Percentiles rank a stretch among this genome's conserved stretches.
phyloP scores from a whole-genome alignment of 2,797 vertebrate genomes.

The Heliangelus exortis region DNA sequence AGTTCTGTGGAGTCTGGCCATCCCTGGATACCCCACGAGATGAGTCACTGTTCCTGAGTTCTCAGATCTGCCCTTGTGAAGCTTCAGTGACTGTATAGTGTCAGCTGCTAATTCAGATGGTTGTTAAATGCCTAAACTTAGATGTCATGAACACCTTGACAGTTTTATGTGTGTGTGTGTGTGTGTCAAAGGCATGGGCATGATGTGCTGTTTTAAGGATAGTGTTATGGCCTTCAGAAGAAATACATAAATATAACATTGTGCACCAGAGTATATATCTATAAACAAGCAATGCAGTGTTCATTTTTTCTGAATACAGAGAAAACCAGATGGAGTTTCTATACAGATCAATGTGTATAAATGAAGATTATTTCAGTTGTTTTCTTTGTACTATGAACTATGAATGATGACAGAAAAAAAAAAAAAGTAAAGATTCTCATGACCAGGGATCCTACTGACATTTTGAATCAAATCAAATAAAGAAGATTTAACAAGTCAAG shows the following conservation, averaged over 20 bases:
- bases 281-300: not conserved
- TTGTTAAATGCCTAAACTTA: not conserved
- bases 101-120: conserved; percentile 12
- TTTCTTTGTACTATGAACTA: not conserved
- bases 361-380: not conserved
- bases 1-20: not conserved
- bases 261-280: not conserved
- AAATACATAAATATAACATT: not conserved
- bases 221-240: not conserved
- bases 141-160: not conserved
- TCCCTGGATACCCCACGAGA: not conserved
- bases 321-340: not conserved
- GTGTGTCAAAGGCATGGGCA: not conserved
- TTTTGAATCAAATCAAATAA: not conserved
- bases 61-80: not conserved
- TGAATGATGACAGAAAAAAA: not conserved
- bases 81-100: not conserved
- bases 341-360: not conserved
- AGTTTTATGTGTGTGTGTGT: not conserved
- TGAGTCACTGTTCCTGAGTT: not conserved
- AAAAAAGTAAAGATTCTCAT: not conserved
- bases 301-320: not conserved
- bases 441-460: not conserved
- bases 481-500: not conserved
- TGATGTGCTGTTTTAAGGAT: not conserved